Conservation (phyloP, 1,140 invertebrate species). For the Tetragnatha versicolor region DNA sequence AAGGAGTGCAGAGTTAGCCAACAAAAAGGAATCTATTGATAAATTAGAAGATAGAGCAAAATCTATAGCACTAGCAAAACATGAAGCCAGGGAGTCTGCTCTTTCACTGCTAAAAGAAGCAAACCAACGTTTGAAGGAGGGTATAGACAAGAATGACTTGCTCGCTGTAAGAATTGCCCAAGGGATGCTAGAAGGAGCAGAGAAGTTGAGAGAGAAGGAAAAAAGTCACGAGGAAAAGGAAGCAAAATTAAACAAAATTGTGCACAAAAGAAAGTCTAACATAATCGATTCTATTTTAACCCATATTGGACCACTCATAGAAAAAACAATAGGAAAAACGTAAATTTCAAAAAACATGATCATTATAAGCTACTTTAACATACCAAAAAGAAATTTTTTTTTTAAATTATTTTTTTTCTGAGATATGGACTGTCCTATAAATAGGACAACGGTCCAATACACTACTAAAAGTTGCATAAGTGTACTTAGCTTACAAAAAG, state of each 20-base stretch:
- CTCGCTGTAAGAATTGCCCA: neutral
- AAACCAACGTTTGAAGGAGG: neutral
- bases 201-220: neutral
- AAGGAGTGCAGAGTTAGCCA: neutral
- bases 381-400: too few relatives aligned
- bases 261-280: neutral
- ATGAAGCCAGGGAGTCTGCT: neutral
- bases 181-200: neutral
- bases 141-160: neutral
- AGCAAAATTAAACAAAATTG: constrained; percentile 2
- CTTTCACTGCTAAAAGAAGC: neutral
- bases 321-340: too few relatives aligned
- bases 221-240: neutral
- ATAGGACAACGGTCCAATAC: too few relatives aligned
- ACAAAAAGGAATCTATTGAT: neutral
- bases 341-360: too few relatives aligned
- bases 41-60: constrained; percentile 1
- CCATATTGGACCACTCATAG: too few relatives aligned
- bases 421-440: too few relatives aligned
- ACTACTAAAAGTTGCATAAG: too few relatives aligned
- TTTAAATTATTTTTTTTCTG: too few relatives aligned
- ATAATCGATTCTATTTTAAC: neutral
- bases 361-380: too few relatives aligned
- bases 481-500: too few relatives aligned
- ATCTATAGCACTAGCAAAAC: neutral